A percentile compares a stretch with the other conserved stretches of the same genome.
These are phyloP conservation scores for Stenchaetothrips biformis DNA, from an alignment of 2,888 invertebrate species.

Conservation along the genomic window DNA sequence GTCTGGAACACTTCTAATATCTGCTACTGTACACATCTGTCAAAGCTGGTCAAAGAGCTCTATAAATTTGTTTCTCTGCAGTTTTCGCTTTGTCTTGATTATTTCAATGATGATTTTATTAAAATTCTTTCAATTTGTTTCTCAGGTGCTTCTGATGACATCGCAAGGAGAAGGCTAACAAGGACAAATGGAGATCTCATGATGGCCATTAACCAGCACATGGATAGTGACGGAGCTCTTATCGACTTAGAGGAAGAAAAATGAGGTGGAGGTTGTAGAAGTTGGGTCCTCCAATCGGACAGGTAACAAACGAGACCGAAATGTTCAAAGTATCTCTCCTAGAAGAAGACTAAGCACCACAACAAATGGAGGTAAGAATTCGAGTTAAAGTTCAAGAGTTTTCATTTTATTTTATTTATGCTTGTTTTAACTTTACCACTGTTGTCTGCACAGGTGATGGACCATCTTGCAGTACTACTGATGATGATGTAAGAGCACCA, in stretches of 20 bases:
- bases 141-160: neutral
- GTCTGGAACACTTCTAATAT: too few relatives aligned
- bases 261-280: conserved; percentile 10
- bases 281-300: neutral
- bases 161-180: neutral
- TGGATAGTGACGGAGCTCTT: neutral
- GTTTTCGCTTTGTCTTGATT: too few relatives aligned
- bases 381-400: neutral
- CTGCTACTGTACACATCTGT: too few relatives aligned
- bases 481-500: neutral
- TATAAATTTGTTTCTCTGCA: too few relatives aligned
- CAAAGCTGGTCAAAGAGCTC: too few relatives aligned
- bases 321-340: neutral
- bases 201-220: conserved; percentile 14
- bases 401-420: neutral
- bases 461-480: neutral
- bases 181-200: neutral
- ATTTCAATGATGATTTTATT: too few relatives aligned
- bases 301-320: neutral
- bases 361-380: neutral
- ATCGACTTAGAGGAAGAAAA: neutral
- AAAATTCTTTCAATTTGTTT: neutral
- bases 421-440: neutral
- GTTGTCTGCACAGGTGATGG: neutral
- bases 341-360: neutral